Conservation (phyloP, 2,113 vertebrate species). For the Ptyas mucosa region DNA sequence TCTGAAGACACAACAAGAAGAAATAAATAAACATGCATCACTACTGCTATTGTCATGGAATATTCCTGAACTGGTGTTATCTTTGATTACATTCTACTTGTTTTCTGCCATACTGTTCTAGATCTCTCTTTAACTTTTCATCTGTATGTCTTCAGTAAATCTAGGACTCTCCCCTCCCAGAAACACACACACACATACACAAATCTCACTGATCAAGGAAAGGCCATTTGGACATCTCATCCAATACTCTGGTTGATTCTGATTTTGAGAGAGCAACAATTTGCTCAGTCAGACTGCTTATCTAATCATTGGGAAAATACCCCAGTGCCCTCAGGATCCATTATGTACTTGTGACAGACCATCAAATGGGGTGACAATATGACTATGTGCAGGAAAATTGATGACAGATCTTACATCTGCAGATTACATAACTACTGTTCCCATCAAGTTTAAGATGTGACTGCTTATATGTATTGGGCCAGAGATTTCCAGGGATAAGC, state of each 20-base stretch:
- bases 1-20: neutral
- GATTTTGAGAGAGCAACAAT: neutral
- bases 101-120: neutral
- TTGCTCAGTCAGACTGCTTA: neutral
- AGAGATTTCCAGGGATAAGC: neutral
- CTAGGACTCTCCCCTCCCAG: neutral
- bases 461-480: too few species aligned
- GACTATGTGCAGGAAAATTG: too few species aligned
- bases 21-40: neutral
- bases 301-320: neutral
- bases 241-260: neutral
- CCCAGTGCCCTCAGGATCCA: neutral
- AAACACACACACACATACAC: too few species aligned
- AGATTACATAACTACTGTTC: too few species aligned
- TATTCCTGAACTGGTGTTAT: neutral
- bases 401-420: too few species aligned
- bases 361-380: too few species aligned
- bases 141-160: neutral
- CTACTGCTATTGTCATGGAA: neutral
- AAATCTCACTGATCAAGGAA: neutral
- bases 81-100: neutral
- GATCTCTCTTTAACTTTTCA: neutral
- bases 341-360: neutral
- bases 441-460: too few species aligned
- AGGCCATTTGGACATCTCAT: neutral